Evolutionary conservation across 2,113 vertebrate species (phyloP).

Genomic region (Morphnarchus princeps): DNA sequence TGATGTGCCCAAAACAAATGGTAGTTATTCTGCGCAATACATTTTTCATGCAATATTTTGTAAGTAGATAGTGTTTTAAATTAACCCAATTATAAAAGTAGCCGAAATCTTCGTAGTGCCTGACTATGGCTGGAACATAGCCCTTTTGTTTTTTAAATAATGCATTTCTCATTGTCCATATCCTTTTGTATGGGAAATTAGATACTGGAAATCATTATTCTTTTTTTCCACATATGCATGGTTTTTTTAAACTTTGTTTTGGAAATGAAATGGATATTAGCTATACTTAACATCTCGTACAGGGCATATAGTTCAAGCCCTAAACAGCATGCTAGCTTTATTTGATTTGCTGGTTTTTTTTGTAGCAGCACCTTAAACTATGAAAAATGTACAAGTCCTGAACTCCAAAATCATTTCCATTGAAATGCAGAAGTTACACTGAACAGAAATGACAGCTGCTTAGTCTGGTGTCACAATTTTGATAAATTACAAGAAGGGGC

Average conservation of each 20-base stretch:
- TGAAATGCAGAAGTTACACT: background rate
- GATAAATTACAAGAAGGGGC: background rate
- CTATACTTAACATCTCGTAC: background rate
- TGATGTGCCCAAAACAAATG: slow-evolving; percentile 34
- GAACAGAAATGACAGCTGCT: background rate
- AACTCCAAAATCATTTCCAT: background rate
- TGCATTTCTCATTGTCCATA: background rate
- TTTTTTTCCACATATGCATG: background rate
- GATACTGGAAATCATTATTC: background rate
- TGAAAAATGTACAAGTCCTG: background rate
- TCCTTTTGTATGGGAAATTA: background rate
- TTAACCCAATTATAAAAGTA: slow-evolving; percentile 11
- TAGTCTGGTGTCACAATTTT: background rate
- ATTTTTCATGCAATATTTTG: background rate
- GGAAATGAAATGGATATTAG: background rate
- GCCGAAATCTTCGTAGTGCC: slow-evolving; percentile 23
- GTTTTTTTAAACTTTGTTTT: background rate
- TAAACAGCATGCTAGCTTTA: background rate
- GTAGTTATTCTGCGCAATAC: background rate
- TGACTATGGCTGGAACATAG: background rate
- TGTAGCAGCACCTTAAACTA: background rate
- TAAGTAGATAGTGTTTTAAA: slow-evolving; percentile 13
- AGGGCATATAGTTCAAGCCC: background rate
- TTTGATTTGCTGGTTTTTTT: background rate
- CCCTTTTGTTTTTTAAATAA: background rate